Evolutionary conservation across 1,140 invertebrate species (phyloP), one percentile per base, ranked within the genome.

Genomic region (Druon quercuslanigerum): DNA sequence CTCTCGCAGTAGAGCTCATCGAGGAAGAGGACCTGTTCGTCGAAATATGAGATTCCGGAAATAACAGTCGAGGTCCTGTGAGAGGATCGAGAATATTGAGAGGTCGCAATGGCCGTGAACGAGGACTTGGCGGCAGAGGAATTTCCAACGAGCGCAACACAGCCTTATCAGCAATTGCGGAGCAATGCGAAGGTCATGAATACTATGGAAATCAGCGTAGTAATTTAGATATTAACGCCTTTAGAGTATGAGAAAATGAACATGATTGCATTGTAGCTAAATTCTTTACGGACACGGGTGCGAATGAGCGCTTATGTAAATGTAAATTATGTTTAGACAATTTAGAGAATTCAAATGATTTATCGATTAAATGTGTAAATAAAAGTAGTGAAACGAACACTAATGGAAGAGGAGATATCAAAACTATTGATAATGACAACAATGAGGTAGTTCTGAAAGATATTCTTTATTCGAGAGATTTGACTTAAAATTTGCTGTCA

Each of bases 261-360:
- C 66, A 13, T 14, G 13, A 50, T 33, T 50, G 54, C 33, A 33
- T 13, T 7, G 51, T 73, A 19, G 52, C n/a, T 54, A 74, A 57
- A 57, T 74, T 74, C 50, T 60, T 74, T 46, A 40, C 73, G 14
- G 73, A 74, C n/a, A 57, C 52, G 1, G 72, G 73, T 5, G 73
- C 73, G 9, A 74, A 54, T n/a, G 73, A 74, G 9, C 54, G 60
- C 14, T 46, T 60, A 17, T 57, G 33, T 40, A 74, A 74, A 46
- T 57, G 54, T 4, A 74, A 20, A 50, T 40, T 74, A 25, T 46
- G 40, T 16, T 74, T 74, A 9, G 9, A 74, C 13, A 40, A 16
- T 6, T 52, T 51, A n/a, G 17, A 74, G 46, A 54, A 74, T 14
- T 14, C 40, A 11, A 51, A 17, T 17, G 40, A 40, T 46, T 8